Percentiles rank a stretch among this genome's conserved stretches.
phyloP scores from a whole-genome alignment of 2,113 vertebrate genomes.

The Astur gentilis region DNA sequence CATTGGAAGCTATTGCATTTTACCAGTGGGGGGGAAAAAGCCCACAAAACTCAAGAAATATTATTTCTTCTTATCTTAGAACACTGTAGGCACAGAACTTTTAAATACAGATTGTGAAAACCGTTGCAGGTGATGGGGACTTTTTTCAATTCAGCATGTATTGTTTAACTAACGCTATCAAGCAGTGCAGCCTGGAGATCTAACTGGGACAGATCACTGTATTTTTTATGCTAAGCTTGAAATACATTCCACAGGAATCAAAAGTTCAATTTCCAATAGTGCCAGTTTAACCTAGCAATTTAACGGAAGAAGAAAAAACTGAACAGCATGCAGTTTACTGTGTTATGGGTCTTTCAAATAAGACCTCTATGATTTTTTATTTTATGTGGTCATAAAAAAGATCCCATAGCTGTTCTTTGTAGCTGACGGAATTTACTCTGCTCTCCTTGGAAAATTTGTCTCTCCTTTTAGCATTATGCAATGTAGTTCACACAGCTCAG shows the following conservation, averaged over 20 bases:
- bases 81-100: neutral
- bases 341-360: neutral
- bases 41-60: neutral
- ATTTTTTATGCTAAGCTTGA: constrained; percentile 7
- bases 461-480: neutral
- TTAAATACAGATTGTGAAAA: constrained; percentile 4
- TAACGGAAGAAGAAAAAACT: neutral
- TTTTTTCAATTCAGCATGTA: neutral
- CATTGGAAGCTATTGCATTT: neutral
- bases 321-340: neutral
- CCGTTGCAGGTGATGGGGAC: neutral
- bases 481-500: neutral
- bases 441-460: neutral
- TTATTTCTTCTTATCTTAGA: neutral
- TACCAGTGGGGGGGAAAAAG: neutral
- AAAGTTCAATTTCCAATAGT: neutral
- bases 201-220: neutral
- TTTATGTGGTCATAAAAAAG: constrained; percentile 20
- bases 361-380: constrained; percentile 7
- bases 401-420: neutral
- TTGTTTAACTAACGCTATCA: neutral
- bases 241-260: neutral
- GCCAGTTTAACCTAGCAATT: neutral
- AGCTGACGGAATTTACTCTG: neutral
- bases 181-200: neutral